Percentiles rank a stretch among this genome's conserved stretches.
Evolutionary conservation across 1,140 invertebrate genomes (phyloP).

Genomic region (Drosophila navojoa): DNA sequence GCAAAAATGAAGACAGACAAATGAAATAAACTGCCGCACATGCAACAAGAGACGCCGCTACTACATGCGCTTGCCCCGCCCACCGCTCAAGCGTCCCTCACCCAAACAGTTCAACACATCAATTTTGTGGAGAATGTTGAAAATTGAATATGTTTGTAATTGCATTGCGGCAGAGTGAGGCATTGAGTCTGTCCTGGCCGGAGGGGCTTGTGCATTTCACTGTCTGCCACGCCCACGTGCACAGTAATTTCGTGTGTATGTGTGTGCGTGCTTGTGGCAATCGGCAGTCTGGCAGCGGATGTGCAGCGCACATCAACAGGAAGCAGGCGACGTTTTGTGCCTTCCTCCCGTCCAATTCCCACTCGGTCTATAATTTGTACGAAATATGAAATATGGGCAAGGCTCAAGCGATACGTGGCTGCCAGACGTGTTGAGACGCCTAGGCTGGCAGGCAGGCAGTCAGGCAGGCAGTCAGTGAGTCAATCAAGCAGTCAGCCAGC

Average conservation of each 20-base stretch:
- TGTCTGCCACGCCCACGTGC: constrained; percentile 5
- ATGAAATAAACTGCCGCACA: constrained; percentile 24
- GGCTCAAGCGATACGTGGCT: not conserved
- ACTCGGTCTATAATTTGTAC: constrained; percentile 1
- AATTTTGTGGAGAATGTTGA: constrained; percentile 15
- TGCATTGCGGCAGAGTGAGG: constrained; percentile 21
- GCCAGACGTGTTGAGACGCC: not conserved
- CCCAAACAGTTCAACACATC: not conserved
- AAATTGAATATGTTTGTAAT: constrained; percentile 54
- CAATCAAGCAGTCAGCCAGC: constrained; percentile 15
- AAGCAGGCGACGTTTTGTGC: constrained; percentile 30
- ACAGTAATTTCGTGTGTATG: not conserved
- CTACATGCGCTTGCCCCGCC: not conserved
- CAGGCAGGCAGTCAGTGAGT: constrained; percentile 7
- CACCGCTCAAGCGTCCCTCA: not conserved
- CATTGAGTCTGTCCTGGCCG: not conserved
- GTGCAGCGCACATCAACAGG: constrained; percentile 55
- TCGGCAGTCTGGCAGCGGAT: constrained; percentile 15
- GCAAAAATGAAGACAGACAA: not conserved
- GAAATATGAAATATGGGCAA: constrained; percentile 43
- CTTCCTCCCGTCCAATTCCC: not conserved
- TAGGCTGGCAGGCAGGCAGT: constrained; percentile 13
- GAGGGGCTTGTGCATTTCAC: not conserved
- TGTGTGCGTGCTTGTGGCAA: not conserved
- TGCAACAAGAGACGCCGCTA: constrained; percentile 20